These are phyloP conservation scores for Urechis unicinctus DNA, from an alignment of 2,888 invertebrate genomes.

Conservation along the genomic window DNA sequence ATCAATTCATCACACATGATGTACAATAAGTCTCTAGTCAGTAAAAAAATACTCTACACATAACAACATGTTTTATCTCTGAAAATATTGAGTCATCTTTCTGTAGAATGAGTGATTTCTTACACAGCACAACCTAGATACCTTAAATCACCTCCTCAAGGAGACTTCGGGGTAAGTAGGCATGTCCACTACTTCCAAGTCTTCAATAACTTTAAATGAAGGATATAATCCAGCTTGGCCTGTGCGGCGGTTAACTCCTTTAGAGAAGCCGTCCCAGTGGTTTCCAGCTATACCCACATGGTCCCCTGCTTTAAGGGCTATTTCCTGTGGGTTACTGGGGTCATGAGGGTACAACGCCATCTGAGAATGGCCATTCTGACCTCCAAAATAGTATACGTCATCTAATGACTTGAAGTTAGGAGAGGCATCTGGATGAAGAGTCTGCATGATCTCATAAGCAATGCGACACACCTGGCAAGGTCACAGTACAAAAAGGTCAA, in stretches of 20 bases:
- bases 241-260: slow-evolving; percentile 79
- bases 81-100: too few species aligned
- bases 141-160: too few species aligned
- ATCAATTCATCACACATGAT: too few species aligned
- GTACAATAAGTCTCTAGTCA: too few species aligned
- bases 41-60: too few species aligned
- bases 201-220: slow-evolving; percentile 62
- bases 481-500: too few species aligned
- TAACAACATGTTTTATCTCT: too few species aligned
- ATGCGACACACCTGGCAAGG: slow-evolving; percentile 97
- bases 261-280: slow-evolving; percentile 95
- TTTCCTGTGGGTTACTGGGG: slow-evolving; percentile 7
- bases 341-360: slow-evolving; percentile 59
- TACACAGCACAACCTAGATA: too few species aligned
- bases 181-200: slow-evolving; percentile 73
- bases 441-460: slow-evolving; percentile 96
- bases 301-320: slow-evolving; percentile 60
- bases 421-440: slow-evolving; percentile 57
- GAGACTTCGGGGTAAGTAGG: slow-evolving; percentile 71
- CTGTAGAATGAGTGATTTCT: too few species aligned
- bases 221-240: slow-evolving; percentile 59
- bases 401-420: slow-evolving; percentile 83
- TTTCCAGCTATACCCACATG: slow-evolving; percentile 87
- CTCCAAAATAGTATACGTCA: slow-evolving; percentile 97
- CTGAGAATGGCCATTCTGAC: slow-evolving; percentile 84